Evolutionary conservation across 2,888 invertebrate genomes (phyloP).

Genomic region (Noctua janthe): DNA sequence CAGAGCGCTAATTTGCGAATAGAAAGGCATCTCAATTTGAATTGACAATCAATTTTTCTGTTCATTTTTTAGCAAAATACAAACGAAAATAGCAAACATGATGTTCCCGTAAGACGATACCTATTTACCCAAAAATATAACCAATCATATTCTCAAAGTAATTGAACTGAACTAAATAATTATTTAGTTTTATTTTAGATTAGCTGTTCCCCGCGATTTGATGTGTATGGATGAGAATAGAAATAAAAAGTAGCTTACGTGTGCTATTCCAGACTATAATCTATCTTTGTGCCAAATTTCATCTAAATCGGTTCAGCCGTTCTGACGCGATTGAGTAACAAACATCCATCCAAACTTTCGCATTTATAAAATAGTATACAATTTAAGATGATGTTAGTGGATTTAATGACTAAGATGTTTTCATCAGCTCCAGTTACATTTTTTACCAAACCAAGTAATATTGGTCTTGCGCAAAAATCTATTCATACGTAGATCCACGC

Average conservation of each 20-base stretch:
- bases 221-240: neutral
- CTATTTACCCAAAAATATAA: neutral
- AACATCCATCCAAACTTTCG: no score
- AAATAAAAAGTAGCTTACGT: neutral
- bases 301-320: neutral
- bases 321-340: neutral
- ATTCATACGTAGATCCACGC: conserved; percentile 65
- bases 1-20: conserved; percentile 34
- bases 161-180: neutral
- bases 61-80: neutral
- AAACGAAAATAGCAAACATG: conserved; percentile 1
- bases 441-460: conserved; percentile 39
- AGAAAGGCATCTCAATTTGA: neutral
- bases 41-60: neutral
- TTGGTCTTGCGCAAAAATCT: conserved; percentile 62
- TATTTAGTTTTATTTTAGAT: neutral
- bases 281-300: neutral
- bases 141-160: neutral
- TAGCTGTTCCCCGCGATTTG: neutral
- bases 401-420: neutral
- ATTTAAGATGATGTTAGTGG: no score
- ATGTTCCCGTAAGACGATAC: conserved; percentile 5
- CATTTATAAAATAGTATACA: no score
- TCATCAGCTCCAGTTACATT: conserved; percentile 23
- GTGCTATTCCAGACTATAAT: neutral